These are phyloP conservation scores for Drosophila murphyi DNA, from an alignment of 1,140 invertebrate genomes.

Conservation along the genomic window DNA sequence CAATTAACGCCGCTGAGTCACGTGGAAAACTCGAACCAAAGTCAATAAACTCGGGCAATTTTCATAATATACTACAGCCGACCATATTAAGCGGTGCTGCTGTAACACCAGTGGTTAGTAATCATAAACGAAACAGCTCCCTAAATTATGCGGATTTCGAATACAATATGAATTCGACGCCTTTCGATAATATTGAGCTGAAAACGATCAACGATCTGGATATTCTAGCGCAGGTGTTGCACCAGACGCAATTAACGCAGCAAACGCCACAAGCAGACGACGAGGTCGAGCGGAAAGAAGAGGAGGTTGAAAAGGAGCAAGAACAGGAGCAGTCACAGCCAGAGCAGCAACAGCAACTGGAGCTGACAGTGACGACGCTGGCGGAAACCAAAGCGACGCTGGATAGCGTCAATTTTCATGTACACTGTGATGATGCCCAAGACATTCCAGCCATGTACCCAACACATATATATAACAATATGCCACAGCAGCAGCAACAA, in stretches of 20 bases:
- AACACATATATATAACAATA: constrained; percentile 41
- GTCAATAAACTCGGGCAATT: constrained; percentile 85
- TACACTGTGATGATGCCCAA: constrained; percentile 69
- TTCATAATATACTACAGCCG: constrained; percentile 76
- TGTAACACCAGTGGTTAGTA: constrained; percentile 27
- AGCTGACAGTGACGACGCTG: constrained; percentile 66
- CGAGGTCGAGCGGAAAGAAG: constrained; percentile 8
- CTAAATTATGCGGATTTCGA: constrained; percentile 93
- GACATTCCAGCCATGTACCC: constrained; percentile 63
- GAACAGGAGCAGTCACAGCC: constrained; percentile 5
- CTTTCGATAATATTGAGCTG: constrained; percentile 95
- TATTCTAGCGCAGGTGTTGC: constrained; percentile 90
- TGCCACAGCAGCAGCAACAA: constrained; percentile 39
- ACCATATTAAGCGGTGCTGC: constrained; percentile 61
- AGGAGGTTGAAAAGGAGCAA: neutral
- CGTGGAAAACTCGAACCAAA: constrained; percentile 59
- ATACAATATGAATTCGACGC: constrained; percentile 92
- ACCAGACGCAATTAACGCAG: constrained; percentile 79
- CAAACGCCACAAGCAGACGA: constrained; percentile 23
- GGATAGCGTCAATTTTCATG: constrained; percentile 72
- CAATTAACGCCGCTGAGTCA: constrained; percentile 36
- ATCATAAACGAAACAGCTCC: constrained; percentile 66
- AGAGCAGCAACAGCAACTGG: constrained; percentile 19
- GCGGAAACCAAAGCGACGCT: constrained; percentile 75
- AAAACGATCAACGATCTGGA: constrained; percentile 96